Evolutionary conservation across 2,888 invertebrate genomes (phyloP).

Genomic region (Odontothrips loti): DNA sequence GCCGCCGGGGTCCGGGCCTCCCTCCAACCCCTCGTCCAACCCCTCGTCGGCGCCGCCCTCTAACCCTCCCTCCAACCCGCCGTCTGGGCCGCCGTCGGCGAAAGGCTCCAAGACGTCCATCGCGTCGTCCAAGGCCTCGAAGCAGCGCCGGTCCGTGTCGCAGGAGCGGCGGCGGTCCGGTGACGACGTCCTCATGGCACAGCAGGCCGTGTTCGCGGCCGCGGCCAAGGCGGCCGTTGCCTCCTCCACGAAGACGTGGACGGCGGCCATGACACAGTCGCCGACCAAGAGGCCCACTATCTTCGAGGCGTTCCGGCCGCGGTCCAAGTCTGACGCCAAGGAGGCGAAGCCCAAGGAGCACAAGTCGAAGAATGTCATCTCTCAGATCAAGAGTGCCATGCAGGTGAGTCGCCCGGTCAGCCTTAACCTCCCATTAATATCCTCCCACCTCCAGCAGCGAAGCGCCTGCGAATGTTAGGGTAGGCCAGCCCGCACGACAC

Average conservation of each 20-base stretch:
- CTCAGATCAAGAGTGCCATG: constrained; percentile 79
- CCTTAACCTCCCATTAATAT: too few species aligned
- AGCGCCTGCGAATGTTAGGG: too few species aligned
- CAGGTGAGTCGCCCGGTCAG: constrained; percentile 54
- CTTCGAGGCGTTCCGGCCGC: constrained; percentile 74
- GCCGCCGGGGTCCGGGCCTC: constrained; percentile 31
- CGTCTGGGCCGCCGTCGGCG: constrained; percentile 32
- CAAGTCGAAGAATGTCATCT: constrained; percentile 62
- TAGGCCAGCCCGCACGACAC: too few species aligned
- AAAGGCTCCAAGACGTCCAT: constrained; percentile 20
- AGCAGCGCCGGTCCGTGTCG: constrained; percentile 1
- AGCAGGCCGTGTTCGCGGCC: constrained; percentile 25
- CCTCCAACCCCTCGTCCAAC: constrained; percentile 23
- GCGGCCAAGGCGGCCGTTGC: constrained; percentile 22
- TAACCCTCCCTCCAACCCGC: constrained; percentile 32
- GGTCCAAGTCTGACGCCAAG: constrained; percentile 71
- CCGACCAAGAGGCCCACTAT: constrained; percentile 47
- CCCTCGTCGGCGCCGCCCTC: constrained; percentile 28
- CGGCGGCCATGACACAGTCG: constrained; percentile 21
- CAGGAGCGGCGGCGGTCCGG: constrained; percentile 44
- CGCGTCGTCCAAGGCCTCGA: constrained; percentile 6
- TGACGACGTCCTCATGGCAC: constrained; percentile 41
- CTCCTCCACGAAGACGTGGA: constrained; percentile 17
- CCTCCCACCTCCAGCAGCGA: too few species aligned
- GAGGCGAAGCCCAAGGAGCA: constrained; percentile 48